Evolutionary conservation across 2,797 vertebrate species (phyloP).

Genomic region (Sebastes aleutianus): DNA sequence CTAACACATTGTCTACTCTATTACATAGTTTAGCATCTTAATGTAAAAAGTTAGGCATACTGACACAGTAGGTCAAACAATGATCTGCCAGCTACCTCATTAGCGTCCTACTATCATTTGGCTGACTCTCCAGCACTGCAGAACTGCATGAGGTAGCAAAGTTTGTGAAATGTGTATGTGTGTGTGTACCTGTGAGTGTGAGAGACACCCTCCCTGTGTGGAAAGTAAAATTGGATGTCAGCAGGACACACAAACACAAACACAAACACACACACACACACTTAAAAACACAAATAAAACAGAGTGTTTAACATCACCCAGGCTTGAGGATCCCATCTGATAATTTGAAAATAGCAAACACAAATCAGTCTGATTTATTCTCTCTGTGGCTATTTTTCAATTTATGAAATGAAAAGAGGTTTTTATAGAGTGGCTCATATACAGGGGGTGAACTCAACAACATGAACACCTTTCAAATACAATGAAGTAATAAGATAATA

Average conservation of each 20-base stretch:
- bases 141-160: slow-evolving; percentile 33
- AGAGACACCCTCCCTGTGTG: slow-evolving; percentile 47
- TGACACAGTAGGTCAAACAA: slow-evolving; percentile 29
- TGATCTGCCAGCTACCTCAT: slow-evolving; percentile 41
- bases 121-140: slow-evolving; percentile 42
- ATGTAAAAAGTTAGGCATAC: slow-evolving; percentile 1
- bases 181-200: slow-evolving; percentile 29
- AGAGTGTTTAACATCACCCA: slow-evolving; percentile 4
- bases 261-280: not conserved
- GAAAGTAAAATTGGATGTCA: slow-evolving; percentile 56
- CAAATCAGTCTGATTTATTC: not conserved
- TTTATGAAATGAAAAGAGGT: not conserved
- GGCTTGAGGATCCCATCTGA: not conserved
- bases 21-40: not conserved
- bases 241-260: slow-evolving; percentile 36
- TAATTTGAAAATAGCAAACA: slow-evolving; percentile 1
- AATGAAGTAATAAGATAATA: not conserved
- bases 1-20: not conserved
- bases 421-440: slow-evolving; percentile 1
- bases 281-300: not conserved
- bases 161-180: slow-evolving; percentile 12
- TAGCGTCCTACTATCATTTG: slow-evolving; percentile 46
- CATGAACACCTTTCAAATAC: not conserved
- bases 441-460: not conserved
- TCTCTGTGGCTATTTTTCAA: not conserved